Base-by-base conservation (phyloP, 92 coral and sea anemone species). In the Actinernus sp. region DNA sequence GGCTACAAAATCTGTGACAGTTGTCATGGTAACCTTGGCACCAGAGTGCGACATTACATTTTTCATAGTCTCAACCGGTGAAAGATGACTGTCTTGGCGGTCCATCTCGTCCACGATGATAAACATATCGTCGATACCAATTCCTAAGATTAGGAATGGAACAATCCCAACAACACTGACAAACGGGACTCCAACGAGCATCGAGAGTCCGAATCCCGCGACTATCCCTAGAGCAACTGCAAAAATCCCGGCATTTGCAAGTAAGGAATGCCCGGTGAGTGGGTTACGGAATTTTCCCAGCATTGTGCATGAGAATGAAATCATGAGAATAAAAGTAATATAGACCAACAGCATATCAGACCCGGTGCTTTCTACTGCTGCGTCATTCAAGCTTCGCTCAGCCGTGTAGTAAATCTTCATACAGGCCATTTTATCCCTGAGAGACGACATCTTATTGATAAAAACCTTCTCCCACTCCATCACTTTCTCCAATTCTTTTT, bases 91-190 rank as follows among this genome's bases (percentile, higher is more conserved):
- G 2, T 63, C 55, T 47, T 87, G 73, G 26, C 77, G 76, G 41
- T 87, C 93, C 31, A 87, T 77, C 25, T 87, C 78, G 46, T 82
- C 93, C 26, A 82, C 34, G 37, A 87, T 68, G 12, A 91, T 91
- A 24, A 90, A 90, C 83, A 90, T 79, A 44, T 89, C 96, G 64
- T 89, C 96, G 18, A 89, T 89, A 1, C 87, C 97, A 25, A 90
- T 76, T 13, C 97, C 97, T 20, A 91, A 79, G 4, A 91, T 78
- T 7, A 91, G 72, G 63, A 76, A 91, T 25, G 97, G 97, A 9
- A 91, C 60, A 0, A 91, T 81, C 58, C 93, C 93, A 9, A 81
- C 93, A 28, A 87, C 56, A 24, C 49, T 87, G 23, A 87, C 78
- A 50, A 87, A 87, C 0, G 93, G 93, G 18, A 73, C 74, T 32